Conservation (phyloP, 2,113 vertebrate species). For the Stomatorhinus ivindoensis region DNA sequence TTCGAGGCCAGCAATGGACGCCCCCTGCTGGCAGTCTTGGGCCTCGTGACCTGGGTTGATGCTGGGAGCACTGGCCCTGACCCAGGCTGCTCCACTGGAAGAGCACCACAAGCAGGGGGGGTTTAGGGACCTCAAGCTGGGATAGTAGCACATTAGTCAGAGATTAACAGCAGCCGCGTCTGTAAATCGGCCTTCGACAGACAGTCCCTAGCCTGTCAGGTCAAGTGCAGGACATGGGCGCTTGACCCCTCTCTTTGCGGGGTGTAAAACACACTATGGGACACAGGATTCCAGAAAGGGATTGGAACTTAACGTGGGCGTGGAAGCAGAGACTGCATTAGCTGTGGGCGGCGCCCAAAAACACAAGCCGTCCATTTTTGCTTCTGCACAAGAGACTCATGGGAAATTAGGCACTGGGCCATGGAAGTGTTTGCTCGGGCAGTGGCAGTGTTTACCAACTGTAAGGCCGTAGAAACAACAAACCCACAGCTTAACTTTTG, state of each 20-base stretch:
- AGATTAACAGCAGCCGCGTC: background rate
- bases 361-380: background rate
- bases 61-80: background rate
- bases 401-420: background rate
- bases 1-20: background rate
- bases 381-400: background rate
- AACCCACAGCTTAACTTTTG: no score
- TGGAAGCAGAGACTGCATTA: background rate
- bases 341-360: background rate
- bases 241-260: background rate
- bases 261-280: background rate
- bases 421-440: background rate
- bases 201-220: background rate
- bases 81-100: background rate
- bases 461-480: background rate
- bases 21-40: background rate
- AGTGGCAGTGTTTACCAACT: background rate
- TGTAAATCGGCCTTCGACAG: background rate
- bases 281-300: background rate
- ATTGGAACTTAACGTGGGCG: background rate
- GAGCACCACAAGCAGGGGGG: background rate
- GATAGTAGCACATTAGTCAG: background rate
- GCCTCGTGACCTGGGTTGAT: background rate
- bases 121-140: background rate
- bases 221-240: background rate